Base-by-base conservation (phyloP, 2,797 vertebrate species). In the Lemur catta region DNA sequence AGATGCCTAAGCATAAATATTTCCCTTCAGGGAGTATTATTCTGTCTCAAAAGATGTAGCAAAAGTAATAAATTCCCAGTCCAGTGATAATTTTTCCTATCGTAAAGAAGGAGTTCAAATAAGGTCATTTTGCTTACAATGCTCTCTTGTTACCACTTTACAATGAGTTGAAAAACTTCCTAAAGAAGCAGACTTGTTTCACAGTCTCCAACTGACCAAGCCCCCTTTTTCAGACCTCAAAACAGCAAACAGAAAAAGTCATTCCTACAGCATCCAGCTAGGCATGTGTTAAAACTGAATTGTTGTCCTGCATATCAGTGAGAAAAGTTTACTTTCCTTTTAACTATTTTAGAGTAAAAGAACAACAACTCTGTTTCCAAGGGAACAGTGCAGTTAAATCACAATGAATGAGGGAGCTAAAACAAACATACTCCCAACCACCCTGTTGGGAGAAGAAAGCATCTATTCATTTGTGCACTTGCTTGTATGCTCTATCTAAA, bases 361-460 rank as follows among this genome's bases (percentile, higher is more conserved):
- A 81, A 80, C 63, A 30, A 0, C 8, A 69, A 78, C 17, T 59
- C 35, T 84, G 80, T 95, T 96, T 96, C 84, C 48, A 96, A 85
- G 90, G 91, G 17, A 97, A 95, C 50, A n/a, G 22, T 59, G 7
- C 55, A 89, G 65, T 84, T 75, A 84, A 94, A 75, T 65, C 55
- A 67, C 72, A 96, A 55, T 18, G 28, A 75, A 18, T 82, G 50
- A 78, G 86, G 26, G 55, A 75, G 30, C n/a, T 11, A 61, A 50
- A 87, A 48, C 82, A 81, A 80, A 2, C 0, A 41, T 57, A 52
- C 18, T 91, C 63, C 74, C 57, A 57, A 1, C 33, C 12, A 9
- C 4, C 4, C 46, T 50, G 1, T 28, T 9, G 63, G 63, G 63
- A 11, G 46, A 43, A 46, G 67, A 88, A 63, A 22, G 28, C 63